phyloP scores from a whole-genome alignment of 2,888 invertebrate genomes.

The Rhagium mordax region DNA sequence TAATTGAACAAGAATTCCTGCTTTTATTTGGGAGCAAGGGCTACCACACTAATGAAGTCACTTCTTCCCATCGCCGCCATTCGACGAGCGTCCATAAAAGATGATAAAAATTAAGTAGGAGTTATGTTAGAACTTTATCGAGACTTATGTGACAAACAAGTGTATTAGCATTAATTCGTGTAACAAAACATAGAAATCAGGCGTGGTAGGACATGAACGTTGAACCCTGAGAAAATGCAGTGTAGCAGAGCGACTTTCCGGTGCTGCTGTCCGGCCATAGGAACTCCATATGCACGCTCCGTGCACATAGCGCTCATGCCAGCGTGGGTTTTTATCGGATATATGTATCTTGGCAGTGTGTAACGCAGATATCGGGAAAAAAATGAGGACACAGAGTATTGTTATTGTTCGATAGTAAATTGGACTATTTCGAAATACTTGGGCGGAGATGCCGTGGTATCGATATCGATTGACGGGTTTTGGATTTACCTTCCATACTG shows the following conservation, averaged over 20 bases:
- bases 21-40: not conserved
- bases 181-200: slow-evolving; percentile 3
- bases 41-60: not conserved
- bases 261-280: slow-evolving; percentile 1
- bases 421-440: not conserved
- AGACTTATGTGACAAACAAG: not conserved
- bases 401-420: not conserved
- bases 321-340: slow-evolving; percentile 11
- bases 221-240: slow-evolving; percentile 32
- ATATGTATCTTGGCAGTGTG: not conserved
- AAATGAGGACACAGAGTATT: not conserved
- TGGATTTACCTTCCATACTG: not conserved
- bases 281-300: slow-evolving; percentile 3
- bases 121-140: too few relatives aligned
- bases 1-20: not conserved
- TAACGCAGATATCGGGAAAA: not conserved
- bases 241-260: slow-evolving; percentile 31
- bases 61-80: not conserved
- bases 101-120: too few relatives aligned
- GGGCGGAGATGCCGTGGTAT: not conserved
- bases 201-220: slow-evolving; percentile 20
- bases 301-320: slow-evolving; percentile 8
- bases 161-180: slow-evolving; percentile 16
- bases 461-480: not conserved
- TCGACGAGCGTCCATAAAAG: not conserved